Percentiles rank a stretch among this genome's conserved stretches.
These are phyloP conservation scores for Nycticorax nycticorax DNA, from an alignment of 2,113 vertebrate genomes.

Conservation along the genomic window DNA sequence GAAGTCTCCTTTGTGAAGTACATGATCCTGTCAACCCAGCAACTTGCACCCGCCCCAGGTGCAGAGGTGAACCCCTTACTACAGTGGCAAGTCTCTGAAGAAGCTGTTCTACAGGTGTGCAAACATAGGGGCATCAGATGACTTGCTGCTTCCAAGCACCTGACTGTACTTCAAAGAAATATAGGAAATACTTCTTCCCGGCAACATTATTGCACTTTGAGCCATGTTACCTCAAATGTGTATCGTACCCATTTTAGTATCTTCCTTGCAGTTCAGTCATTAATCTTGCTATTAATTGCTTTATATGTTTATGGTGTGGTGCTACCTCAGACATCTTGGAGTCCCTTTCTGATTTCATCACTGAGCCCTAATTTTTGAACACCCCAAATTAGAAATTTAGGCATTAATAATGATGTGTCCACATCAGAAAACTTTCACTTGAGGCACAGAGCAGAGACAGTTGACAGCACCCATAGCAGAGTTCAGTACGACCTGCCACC, in stretches of 20 bases:
- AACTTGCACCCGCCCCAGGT: background rate
- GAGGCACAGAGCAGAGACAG: background rate
- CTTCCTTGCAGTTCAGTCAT: background rate
- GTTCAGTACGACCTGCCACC: rapidly evolving
- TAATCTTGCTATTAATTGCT: background rate
- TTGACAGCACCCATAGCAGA: background rate
- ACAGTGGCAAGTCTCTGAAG: background rate
- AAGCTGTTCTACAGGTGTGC: background rate
- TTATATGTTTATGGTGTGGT: background rate
- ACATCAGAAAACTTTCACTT: background rate
- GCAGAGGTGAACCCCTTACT: background rate
- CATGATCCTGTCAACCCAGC: background rate
- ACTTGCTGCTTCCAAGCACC: background rate
- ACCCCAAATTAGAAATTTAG: background rate
- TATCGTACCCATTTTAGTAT: background rate
- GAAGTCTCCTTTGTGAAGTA: background rate
- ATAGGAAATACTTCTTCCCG: background rate
- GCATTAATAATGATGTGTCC: background rate
- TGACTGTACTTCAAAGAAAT: background rate
- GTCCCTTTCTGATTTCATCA: background rate
- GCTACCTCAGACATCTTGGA: background rate
- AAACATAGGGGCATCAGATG: background rate
- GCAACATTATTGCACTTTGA: background rate
- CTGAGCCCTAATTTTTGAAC: background rate
- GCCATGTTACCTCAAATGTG: rapidly evolving